Evolutionary conservation across 2,888 invertebrate genomes (phyloP).

Genomic region (Nemurella pictetii): DNA sequence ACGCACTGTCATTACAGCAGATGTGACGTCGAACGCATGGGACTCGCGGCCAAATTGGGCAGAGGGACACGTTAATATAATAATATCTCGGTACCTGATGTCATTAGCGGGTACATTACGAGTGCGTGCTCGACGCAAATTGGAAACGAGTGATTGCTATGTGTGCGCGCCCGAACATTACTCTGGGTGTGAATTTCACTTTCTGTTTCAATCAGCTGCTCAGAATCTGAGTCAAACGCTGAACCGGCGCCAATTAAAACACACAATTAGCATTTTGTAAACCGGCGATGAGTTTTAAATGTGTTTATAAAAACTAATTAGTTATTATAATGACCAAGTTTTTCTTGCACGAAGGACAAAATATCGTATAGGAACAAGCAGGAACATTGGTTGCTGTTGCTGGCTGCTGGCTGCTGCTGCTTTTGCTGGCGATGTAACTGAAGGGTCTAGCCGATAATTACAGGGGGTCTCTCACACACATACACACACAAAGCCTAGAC

Average conservation of each 20-base stretch:
- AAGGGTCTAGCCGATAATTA: not conserved
- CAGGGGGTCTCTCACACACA: conserved; percentile 12
- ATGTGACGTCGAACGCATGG: not conserved
- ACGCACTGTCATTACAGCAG: not conserved
- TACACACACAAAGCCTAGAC: not conserved
- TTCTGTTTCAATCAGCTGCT: not conserved
- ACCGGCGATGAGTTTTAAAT: not conserved
- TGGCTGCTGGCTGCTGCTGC: not conserved
- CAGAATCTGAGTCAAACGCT: not conserved
- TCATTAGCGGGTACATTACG: too few species aligned
- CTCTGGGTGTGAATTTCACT: too few species aligned
- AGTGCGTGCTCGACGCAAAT: too few species aligned
- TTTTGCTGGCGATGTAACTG: not conserved
- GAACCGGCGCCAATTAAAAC: not conserved
- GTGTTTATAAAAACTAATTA: not conserved
- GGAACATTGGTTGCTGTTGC: not conserved
- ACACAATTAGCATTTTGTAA: not conserved
- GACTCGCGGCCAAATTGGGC: not conserved
- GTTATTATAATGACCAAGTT: not conserved
- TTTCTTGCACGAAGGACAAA: not conserved
- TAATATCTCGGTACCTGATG: too few species aligned
- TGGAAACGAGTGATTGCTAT: too few species aligned
- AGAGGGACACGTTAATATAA: too few species aligned
- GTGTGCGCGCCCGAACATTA: too few species aligned
- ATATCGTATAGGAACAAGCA: too few species aligned